Evolutionary conservation across 2,113 vertebrate genomes (phyloP).

Genomic region (Scopus umbretta): DNA sequence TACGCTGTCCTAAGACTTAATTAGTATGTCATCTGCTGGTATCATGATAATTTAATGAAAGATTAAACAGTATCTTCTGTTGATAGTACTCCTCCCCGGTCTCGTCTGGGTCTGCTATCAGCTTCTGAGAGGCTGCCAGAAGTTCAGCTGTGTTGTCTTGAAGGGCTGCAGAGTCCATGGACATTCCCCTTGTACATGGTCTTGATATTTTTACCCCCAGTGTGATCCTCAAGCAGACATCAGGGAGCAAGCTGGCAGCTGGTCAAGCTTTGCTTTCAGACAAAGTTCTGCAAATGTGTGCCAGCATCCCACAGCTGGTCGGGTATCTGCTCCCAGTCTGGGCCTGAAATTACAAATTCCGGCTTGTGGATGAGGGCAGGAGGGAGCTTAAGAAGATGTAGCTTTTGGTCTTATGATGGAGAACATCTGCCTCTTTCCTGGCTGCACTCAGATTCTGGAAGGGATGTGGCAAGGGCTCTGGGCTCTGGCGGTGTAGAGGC

Average conservation of each 20-base stretch:
- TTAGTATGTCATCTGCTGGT: background rate
- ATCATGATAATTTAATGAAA: background rate
- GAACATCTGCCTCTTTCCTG: background rate
- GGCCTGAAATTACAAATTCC: background rate
- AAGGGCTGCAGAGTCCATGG: background rate
- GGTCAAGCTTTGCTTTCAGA: background rate
- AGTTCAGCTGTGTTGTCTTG: background rate
- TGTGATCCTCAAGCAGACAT: background rate
- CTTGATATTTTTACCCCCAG: background rate
- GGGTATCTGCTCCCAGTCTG: background rate
- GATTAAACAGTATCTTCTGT: background rate
- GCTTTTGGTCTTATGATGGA: accelerated
- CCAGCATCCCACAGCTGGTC: background rate
- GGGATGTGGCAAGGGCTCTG: background rate
- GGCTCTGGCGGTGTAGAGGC: background rate
- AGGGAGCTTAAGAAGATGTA: background rate
- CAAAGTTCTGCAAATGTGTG: background rate
- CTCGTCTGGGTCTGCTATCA: background rate
- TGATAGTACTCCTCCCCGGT: background rate
- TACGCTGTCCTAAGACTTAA: background rate
- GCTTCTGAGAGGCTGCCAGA: background rate
- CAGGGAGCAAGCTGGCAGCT: background rate
- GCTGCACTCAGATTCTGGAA: background rate
- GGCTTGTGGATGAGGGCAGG: background rate
- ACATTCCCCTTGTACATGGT: accelerated